A percentile compares a stretch with the other conserved stretches of the same genome.
These are phyloP conservation scores for Oasisia sp. DNA, from an alignment of 2,888 invertebrate genomes.

Conservation along the genomic window DNA sequence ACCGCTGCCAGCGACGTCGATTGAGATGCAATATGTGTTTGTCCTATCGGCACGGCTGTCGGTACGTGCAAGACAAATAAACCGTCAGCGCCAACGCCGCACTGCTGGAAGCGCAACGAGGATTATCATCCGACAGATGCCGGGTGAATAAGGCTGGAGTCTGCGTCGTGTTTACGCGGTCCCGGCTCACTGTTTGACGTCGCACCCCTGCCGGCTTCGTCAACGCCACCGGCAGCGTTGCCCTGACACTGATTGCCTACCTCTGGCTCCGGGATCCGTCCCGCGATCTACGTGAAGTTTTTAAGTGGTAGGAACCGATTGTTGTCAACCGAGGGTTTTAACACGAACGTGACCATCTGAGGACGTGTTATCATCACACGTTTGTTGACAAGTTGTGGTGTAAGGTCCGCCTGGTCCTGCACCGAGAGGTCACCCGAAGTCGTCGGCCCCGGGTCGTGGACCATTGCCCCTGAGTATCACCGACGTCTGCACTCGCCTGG, in stretches of 20 bases:
- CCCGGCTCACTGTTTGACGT: not conserved
- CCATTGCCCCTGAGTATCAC: too few relatives aligned
- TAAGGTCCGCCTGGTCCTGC: not conserved
- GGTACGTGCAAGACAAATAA: not conserved
- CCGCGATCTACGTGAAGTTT: not conserved
- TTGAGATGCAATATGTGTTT: conserved; percentile 10
- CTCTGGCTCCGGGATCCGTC: not conserved
- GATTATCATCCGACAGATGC: not conserved
- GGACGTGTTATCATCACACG: not conserved
- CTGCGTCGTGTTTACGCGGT: not conserved
- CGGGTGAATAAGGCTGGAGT: not conserved
- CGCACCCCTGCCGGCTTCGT: not conserved
- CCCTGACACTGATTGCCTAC: not conserved
- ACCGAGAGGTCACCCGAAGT: not conserved
- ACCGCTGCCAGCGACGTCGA: not conserved
- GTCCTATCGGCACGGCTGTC: not conserved
- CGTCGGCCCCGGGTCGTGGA: too few relatives aligned
- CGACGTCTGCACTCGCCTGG: not conserved
- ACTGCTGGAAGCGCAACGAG: not conserved
- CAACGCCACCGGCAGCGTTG: not conserved
- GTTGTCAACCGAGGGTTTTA: not conserved
- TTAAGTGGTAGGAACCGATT: not conserved
- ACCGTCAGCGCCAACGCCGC: not conserved
- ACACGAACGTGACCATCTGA: not conserved
- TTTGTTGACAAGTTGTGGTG: not conserved